A percentile compares a stretch with the other conserved stretches of the same genome.
Conservation (phyloP, 2,888 invertebrate species). For the Cistogaster globosa region DNA sequence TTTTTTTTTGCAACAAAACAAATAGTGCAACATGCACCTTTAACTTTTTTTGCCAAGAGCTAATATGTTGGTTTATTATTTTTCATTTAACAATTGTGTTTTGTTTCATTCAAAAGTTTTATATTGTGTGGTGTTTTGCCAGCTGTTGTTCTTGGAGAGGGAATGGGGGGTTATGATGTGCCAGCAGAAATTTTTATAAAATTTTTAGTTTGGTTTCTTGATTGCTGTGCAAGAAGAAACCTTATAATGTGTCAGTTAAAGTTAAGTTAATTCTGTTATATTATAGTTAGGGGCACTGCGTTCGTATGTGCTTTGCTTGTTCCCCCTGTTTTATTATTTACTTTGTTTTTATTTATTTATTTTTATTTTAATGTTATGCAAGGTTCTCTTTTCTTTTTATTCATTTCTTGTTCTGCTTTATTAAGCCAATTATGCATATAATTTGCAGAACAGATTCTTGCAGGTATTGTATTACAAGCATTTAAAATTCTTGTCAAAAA, state of each 20-base stretch:
- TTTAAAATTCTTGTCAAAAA: not conserved
- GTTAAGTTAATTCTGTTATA: slow-evolving; percentile 31
- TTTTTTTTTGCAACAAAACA: slow-evolving; percentile 18
- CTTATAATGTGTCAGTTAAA: slow-evolving; percentile 40
- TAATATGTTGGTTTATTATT: slow-evolving; percentile 12
- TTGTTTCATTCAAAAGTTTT: not conserved
- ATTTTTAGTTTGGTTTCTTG: slow-evolving; percentile 15
- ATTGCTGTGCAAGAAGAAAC: slow-evolving; percentile 11
- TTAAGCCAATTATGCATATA: slow-evolving; percentile 45
- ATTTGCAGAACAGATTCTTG: slow-evolving; percentile 14
- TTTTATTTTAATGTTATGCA: too few species aligned
- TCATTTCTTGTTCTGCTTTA: not conserved
- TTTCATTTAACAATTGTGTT: slow-evolving; percentile 1
- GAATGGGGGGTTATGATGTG: not conserved
- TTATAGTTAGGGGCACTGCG: slow-evolving; percentile 15
- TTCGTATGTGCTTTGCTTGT: not conserved
- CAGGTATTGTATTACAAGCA: not conserved
- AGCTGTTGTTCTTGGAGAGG: slow-evolving; percentile 1
- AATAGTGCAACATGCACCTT: slow-evolving; percentile 34
- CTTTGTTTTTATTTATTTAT: not conserved
- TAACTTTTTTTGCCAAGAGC: slow-evolving; percentile 21
- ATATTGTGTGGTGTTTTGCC: not conserved
- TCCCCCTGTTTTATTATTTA: not conserved
- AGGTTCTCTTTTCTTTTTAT: too few species aligned
- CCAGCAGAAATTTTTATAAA: not conserved